Percentiles rank a stretch among this genome's conserved stretches.
phyloP scores from a whole-genome alignment of 2,888 invertebrate species.

The Acleris laterana region DNA sequence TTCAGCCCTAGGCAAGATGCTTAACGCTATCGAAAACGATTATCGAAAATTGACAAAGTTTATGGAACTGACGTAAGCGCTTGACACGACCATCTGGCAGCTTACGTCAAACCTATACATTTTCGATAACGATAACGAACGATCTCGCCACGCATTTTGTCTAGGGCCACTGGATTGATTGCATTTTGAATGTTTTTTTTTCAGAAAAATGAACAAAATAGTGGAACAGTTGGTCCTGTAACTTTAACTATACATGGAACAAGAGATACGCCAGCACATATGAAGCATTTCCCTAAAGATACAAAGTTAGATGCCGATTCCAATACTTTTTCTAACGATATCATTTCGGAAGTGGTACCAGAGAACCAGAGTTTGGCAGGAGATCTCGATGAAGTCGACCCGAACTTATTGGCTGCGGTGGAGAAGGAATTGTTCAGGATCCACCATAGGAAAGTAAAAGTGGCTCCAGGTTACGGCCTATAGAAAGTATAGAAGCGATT shows the following conservation, averaged over 20 bases:
- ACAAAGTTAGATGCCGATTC: conserved; percentile 44
- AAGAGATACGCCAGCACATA: conserved; percentile 85
- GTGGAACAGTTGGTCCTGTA: conserved; percentile 84
- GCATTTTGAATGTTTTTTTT: conserved; percentile 36
- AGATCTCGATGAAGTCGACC: conserved; percentile 50
- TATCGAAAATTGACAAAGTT: too few relatives aligned
- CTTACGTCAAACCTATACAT: too few relatives aligned
- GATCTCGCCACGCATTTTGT: too few relatives aligned
- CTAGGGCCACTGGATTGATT: neutral
- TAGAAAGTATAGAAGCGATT: neutral
- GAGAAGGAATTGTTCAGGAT: conserved; percentile 68
- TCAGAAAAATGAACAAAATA: conserved; percentile 74
- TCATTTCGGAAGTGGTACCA: conserved; percentile 50
- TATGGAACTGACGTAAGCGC: too few relatives aligned
- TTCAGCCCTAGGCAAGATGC: too few relatives aligned
- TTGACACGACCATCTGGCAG: too few relatives aligned
- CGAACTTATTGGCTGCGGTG: conserved; percentile 57
- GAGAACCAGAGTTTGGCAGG: conserved; percentile 50
- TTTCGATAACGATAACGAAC: too few relatives aligned
- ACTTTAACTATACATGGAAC: conserved; percentile 90
- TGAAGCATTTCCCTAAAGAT: conserved; percentile 70
- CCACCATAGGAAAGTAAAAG: conserved; percentile 58
- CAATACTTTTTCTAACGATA: conserved; percentile 47
- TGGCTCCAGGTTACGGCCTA: conserved; percentile 11
- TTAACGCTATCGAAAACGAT: too few relatives aligned